These are phyloP conservation scores for Melitaea athalia DNA, from an alignment of 2,888 invertebrate species.

Conservation along the genomic window DNA sequence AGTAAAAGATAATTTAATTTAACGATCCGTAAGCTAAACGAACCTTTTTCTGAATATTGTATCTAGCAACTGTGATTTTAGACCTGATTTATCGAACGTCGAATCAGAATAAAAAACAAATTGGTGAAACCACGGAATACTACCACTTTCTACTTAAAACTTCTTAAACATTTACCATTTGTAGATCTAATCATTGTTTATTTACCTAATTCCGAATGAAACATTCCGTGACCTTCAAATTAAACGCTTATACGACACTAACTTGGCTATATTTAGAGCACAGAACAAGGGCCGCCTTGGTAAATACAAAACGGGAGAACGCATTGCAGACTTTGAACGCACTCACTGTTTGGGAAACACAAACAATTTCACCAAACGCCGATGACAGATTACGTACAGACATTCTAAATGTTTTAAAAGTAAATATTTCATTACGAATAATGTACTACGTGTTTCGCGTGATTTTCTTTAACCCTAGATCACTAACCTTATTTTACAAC, in stretches of 20 bases:
- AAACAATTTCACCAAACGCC: constrained; percentile 21
- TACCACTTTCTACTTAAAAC: background rate
- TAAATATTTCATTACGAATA: background rate
- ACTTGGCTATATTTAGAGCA: constrained; percentile 29
- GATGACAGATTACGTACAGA: constrained; percentile 28
- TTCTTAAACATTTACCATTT: background rate
- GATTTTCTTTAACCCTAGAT: background rate
- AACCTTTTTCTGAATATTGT: too few relatives aligned
- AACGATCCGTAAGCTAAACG: too few relatives aligned
- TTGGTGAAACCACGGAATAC: background rate
- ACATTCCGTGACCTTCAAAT: background rate
- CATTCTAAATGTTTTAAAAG: background rate
- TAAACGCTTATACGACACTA: constrained; percentile 16
- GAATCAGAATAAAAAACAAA: background rate
- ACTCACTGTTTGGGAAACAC: constrained; percentile 14
- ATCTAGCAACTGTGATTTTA: too few relatives aligned
- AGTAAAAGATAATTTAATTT: too few relatives aligned
- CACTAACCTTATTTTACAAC: too few relatives aligned
- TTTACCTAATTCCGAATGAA: background rate
- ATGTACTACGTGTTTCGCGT: background rate
- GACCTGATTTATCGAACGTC: too few relatives aligned
- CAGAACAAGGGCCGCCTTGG: constrained; percentile 25
- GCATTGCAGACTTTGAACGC: constrained; percentile 21
- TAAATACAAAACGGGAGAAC: constrained; percentile 24
- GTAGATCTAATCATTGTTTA: background rate